Percentiles rank a stretch among this genome's conserved stretches.
phyloP scores from a whole-genome alignment of 2,113 vertebrate genomes.

The Dromas ardeola region DNA sequence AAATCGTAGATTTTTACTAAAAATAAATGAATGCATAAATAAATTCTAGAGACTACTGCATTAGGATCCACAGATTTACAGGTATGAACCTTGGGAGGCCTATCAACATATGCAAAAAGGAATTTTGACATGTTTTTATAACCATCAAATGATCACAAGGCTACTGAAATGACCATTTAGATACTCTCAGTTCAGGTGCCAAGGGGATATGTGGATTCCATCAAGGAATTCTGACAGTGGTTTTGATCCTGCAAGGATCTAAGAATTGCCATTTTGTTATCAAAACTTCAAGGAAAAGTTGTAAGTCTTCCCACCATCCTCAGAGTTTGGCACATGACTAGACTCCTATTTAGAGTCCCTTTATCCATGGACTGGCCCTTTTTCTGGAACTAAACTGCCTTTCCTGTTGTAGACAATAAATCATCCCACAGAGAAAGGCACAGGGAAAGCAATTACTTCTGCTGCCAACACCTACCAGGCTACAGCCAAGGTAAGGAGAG shows the following conservation, averaged over 20 bases:
- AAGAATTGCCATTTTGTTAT: not conserved
- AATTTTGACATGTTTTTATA: not conserved
- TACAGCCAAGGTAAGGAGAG: not conserved
- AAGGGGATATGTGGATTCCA: not conserved
- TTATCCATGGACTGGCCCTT: not conserved
- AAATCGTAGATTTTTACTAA: not conserved
- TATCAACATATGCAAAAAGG: not conserved
- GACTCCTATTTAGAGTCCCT: not conserved
- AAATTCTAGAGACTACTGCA: not conserved
- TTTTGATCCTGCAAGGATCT: not conserved
- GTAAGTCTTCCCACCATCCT: not conserved
- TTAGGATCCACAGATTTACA: not conserved
- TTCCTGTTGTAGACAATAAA: constrained; percentile 5
- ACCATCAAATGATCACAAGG: not conserved
- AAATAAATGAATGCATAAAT: not conserved
- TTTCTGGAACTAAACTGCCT: not conserved
- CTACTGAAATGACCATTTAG: not conserved
- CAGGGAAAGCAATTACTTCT: not conserved
- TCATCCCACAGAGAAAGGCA: not conserved
- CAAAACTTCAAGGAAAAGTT: not conserved
- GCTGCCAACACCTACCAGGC: not conserved
- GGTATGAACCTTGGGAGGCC: not conserved
- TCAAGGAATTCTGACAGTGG: not conserved
- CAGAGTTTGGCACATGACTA: not conserved
- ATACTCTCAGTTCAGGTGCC: not conserved